Evolutionary conservation across 2,888 invertebrate species (phyloP), one percentile per base, ranked within the genome.

Genomic region (Idaea dimidiata): DNA sequence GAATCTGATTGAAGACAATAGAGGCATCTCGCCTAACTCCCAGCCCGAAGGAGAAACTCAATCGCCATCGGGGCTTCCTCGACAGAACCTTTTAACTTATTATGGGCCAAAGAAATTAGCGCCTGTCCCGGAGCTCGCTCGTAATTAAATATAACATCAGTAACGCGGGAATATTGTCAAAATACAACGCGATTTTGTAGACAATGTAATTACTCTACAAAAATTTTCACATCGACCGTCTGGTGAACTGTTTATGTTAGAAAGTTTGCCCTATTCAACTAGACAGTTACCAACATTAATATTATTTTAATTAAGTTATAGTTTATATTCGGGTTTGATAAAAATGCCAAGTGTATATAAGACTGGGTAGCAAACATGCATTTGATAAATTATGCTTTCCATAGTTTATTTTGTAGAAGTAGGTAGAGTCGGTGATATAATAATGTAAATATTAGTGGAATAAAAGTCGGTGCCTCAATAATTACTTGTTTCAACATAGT

Each of bases 21-120:
- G 10, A 5, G 43, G 10, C 43, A 43, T 7, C 43, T 43, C 43
- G 43, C 43, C 43, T 43, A 43, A 43, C 10, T 43, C 43, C 43
- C 43, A 43, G 43, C 43, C 43, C 18, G 56, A 56, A 18, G 17
- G 56, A 17, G 56, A 56, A 56, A 56, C 18, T 56, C 56, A 56
- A 56, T 56, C 56, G 18, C 14, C 56, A 14, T 71, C 66, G 70
- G 73, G 65, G 69, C 66, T 62, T 65, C 62, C 65, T 60, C 60
- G 61, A 63, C 65, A 65, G 74, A 75, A 71, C 73, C 72, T 76
- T 75, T 76, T 75, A 72, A 72, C 67, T 71, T 71, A 72, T 74
- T 76, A 74, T 58, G 65, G 65, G 56, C 63, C 64, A 72, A 43
- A 67, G 60, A 69, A 72, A 66, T 71, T 65, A 68, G 60, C 63